Conservation (phyloP, 2,797 vertebrate species). For the Ceryle rudis region DNA sequence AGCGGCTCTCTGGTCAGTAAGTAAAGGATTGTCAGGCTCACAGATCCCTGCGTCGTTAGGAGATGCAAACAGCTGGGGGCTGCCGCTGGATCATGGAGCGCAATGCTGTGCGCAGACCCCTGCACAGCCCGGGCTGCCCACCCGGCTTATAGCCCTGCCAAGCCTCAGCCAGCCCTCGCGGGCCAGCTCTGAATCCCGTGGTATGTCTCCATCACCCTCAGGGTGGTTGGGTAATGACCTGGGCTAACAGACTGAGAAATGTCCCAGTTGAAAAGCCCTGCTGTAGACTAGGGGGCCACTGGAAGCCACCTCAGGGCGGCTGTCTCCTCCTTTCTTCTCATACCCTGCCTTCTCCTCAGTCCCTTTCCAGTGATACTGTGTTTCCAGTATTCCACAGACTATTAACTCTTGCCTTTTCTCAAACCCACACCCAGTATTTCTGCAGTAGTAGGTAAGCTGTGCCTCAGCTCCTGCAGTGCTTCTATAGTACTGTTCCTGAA, state of each 20-base stretch:
- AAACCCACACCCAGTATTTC: background rate
- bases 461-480: background rate
- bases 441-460: background rate
- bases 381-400: background rate
- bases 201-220: background rate
- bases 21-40: background rate
- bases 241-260: background rate
- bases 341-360: background rate
- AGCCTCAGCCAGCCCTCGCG: fast-evolving
- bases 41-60: fast-evolving
- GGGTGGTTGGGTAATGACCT: background rate
- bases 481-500: background rate
- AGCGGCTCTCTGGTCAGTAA: background rate
- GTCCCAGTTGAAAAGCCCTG: background rate
- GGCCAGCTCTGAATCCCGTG: fast-evolving
- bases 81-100: fast-evolving
- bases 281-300: background rate
- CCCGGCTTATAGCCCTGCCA: fast-evolving
- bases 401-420: background rate
- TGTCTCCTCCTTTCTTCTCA: background rate
- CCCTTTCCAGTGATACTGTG: background rate
- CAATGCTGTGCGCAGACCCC: fast-evolving
- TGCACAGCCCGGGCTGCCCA: fast-evolving
- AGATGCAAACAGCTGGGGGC: background rate
- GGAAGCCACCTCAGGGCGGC: fast-evolving